Evolutionary conservation across 2,888 invertebrate genomes (phyloP), one percentile per base, ranked within the genome.

Genomic region (Tenthredo mesomela): DNA sequence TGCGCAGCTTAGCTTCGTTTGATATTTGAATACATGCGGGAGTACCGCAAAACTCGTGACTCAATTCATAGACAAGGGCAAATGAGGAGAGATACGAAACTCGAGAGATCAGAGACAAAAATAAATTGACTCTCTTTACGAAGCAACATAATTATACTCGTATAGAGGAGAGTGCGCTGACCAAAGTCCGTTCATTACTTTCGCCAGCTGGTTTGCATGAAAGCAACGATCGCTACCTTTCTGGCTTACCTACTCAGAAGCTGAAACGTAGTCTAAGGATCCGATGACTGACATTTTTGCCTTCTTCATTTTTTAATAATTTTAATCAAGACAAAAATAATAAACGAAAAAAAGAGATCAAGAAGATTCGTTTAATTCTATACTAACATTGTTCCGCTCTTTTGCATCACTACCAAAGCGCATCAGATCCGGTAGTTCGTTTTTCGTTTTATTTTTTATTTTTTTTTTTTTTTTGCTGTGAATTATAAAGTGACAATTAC

Each of bases 161-260:
- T 6, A 15, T 6, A 15, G 9, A 9, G 70, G 70, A 71, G 33
- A 71, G 18, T 37, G 21, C 43, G 71, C 71, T 21, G 71, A 73
- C 71, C 71, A 73, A 73, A 73, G 71, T 73, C 71, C 43, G 71
- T n/a, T 43, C n/a, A 73, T 73, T 73, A 73, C 71, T 73, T 73
- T 73, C 71, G 71, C 71, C 47, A 47, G 47, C 71, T 73, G 43
- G 71, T 73, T 73, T 73, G 21, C 43, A 73, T 73, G 71, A 73
- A 73, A 40, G 71, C 40, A 73, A n/a, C 71, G 71, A 73, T 43
- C 71, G 71, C 40, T 43, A 73, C 71, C 43, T 71, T 71, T 43
- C 37, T 37, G 71, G 29, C 12, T 67, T 29, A 29, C 29, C 29
- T 5, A 33, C 67, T 33, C 18, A 5, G 15, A 15, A 33, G 18